Conservation (phyloP, 2,113 vertebrate species). For the Tringa solitaria region DNA sequence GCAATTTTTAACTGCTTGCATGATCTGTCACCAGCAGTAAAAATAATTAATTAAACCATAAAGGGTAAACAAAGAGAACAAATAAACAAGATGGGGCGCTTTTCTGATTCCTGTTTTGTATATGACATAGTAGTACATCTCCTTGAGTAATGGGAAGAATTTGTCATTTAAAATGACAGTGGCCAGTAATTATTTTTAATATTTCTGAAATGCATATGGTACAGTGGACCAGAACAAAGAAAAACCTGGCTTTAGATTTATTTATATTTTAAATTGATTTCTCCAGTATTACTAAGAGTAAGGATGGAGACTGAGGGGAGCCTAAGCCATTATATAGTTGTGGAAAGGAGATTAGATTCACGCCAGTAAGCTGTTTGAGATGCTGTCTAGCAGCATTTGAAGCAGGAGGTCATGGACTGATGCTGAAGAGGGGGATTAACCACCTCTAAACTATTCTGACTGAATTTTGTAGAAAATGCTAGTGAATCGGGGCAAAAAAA, state of each 20-base stretch:
- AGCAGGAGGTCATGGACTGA: not conserved
- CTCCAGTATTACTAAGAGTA: not conserved
- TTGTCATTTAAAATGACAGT: not conserved
- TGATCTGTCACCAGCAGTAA: not conserved
- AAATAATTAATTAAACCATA: not conserved
- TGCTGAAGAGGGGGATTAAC: not conserved
- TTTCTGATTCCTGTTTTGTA: not conserved
- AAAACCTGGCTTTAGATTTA: not conserved
- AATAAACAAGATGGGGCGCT: not conserved
- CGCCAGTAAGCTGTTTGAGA: constrained; percentile 8
- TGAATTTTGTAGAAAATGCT: not conserved
- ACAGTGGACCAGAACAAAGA: not conserved
- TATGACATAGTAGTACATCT: not conserved
- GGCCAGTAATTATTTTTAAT: not conserved
- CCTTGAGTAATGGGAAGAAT: not conserved
- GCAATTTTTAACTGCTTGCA: not conserved
- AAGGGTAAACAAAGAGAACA: not conserved
- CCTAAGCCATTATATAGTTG: not conserved
- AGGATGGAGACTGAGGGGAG: not conserved
- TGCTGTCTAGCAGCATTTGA: not conserved
- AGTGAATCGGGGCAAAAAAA: not conserved
- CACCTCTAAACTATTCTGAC: not conserved
- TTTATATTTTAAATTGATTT: not conserved
- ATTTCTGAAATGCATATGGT: not conserved
- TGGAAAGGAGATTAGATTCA: constrained; percentile 15